Conservation (phyloP, 1,140 invertebrate species). For the Heliconius himera region DNA sequence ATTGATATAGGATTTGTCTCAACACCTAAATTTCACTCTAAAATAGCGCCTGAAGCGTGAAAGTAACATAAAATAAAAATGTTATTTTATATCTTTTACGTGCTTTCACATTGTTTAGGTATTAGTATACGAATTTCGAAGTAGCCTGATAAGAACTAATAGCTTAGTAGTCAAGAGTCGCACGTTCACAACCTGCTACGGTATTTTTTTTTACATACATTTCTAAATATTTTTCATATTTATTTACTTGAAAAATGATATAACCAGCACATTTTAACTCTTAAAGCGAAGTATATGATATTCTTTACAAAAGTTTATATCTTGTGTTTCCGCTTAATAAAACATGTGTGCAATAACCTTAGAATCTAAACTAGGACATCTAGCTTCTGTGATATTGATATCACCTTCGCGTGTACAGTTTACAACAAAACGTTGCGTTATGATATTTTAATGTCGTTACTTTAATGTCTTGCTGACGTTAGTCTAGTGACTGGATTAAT, state of each 20-base stretch:
- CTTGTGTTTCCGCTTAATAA: constrained; percentile 21
- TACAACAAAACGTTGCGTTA: constrained; percentile 9
- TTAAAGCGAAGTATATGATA: background rate
- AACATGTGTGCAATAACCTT: constrained; percentile 25
- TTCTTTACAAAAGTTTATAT: constrained; percentile 12
- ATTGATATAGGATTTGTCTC: too few relatives aligned
- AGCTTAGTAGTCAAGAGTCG: too few relatives aligned
- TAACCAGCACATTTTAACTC: background rate
- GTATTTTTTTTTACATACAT: too few relatives aligned
- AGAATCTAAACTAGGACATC: constrained; percentile 36
- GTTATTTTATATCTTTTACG: too few relatives aligned
- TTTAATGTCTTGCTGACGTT: too few relatives aligned
- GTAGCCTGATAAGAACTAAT: too few relatives aligned
- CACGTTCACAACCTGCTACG: too few relatives aligned
- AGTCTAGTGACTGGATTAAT: too few relatives aligned
- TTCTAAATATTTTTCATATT: background rate
- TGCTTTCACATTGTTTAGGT: background rate
- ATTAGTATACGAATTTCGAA: too few relatives aligned
- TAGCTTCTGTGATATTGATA: constrained; percentile 35
- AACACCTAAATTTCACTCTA: too few relatives aligned
- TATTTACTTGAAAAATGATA: background rate
- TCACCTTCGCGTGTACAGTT: constrained; percentile 15
- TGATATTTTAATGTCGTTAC: constrained; percentile 8
- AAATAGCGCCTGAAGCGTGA: too few relatives aligned
- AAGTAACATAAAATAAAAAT: too few relatives aligned